Base-by-base conservation (phyloP, 2,797 vertebrate genomes). In the Pseudomugil tenellus region DNA sequence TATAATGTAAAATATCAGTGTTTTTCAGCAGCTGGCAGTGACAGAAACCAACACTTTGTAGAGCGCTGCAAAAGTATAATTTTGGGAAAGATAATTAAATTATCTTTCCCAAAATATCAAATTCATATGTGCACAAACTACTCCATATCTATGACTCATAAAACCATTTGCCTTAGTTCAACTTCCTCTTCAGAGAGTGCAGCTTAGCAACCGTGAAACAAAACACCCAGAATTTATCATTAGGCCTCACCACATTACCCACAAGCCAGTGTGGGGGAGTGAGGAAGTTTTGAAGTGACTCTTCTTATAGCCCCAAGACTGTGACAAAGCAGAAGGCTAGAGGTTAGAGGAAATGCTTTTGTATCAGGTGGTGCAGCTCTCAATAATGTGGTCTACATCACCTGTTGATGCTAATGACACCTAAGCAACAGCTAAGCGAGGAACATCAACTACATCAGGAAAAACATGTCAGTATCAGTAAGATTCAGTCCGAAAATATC, bases 131-230 rank as follows among this genome's bases (percentile, higher is more conserved):
- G 49, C 55, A 67, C 21, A 72, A 41, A 46, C 29, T 19, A 34
- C 41, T 58, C 39, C 23, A 32, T 51, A 35, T 34, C 39, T 8
- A 11, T 64, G 69, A 76, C 46, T 75, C 69, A 74, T 29, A 1
- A 66, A 71, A 35, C 21, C 0, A 8, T n/a, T 29, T 58, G 77
- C 58, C 61, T 52, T 37, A n/a, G 67, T 28, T 72, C n/a, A 68
- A 78, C 83, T 79, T 87, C 81, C 84, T 78, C 63, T 56, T 8
- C 17, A 63, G 62, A 64, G 62, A 12, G 65, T 58, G 85, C 74
- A 63, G 43, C 74, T 9, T 25, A 58, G 78, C 52, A 80, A 67
- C 60, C 19, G 53, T 13, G 4, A 58, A 82, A 74, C 43, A 79
- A 57, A 57, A 37, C 31, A 46, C 3, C 29, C 16, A 34, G 14